phyloP scores from a whole-genome alignment of 2,888 invertebrate genomes.

The Calameuta filiformis region DNA sequence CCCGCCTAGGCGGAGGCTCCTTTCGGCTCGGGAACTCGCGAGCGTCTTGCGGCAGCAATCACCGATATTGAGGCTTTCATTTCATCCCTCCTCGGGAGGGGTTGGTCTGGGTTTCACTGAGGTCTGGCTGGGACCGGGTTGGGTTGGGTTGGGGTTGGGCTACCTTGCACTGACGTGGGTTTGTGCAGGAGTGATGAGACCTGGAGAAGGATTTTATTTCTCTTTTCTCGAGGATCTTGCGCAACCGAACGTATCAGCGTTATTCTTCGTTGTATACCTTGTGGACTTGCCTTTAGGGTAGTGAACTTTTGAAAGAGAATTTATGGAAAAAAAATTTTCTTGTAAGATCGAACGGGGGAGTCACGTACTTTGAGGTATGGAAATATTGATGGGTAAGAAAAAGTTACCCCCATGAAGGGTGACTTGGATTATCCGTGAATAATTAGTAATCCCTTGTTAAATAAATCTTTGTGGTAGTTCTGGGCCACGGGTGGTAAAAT shows the following conservation, averaged over 20 bases:
- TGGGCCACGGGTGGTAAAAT: constrained; percentile 4
- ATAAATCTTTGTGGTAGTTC: constrained; percentile 10
- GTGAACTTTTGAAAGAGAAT: neutral
- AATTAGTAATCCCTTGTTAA: constrained; percentile 42
- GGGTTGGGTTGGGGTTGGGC: neutral
- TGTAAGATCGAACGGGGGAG: neutral
- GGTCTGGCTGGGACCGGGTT: constrained; percentile 2
- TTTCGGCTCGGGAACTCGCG: constrained; percentile 49
- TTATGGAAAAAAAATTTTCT: neutral
- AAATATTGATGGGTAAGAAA: neutral
- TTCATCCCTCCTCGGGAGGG: constrained; percentile 49
- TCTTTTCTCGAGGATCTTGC: constrained; percentile 29
- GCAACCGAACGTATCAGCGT: constrained; percentile 13
- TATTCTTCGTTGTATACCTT: neutral
- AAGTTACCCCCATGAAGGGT: neutral
- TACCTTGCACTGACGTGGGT: neutral
- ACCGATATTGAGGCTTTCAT: constrained; percentile 66
- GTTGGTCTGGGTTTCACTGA: neutral
- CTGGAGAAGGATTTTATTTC: constrained; percentile 27
- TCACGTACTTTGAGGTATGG: neutral
- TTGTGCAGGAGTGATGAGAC: neutral
- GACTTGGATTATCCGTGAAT: constrained; percentile 37
- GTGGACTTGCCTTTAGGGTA: neutral
- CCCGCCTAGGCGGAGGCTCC: constrained; percentile 36
- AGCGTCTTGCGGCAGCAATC: constrained; percentile 65